Evolutionary conservation across 2,888 invertebrate genomes (phyloP).

Genomic region (Eilema sororculum): DNA sequence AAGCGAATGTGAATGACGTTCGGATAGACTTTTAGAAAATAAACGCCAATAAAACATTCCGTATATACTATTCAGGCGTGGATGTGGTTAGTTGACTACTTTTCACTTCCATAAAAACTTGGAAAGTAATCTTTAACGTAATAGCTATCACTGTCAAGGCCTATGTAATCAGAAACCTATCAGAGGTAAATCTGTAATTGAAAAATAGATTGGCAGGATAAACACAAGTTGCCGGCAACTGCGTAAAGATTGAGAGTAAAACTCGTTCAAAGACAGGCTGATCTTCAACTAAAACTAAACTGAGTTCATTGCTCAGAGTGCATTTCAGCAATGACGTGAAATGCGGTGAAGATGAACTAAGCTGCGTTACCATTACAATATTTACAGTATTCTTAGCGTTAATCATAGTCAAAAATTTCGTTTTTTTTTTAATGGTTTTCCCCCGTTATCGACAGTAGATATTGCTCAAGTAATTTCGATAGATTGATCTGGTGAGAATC

Average conservation of each 20-base stretch:
- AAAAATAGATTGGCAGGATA: neutral
- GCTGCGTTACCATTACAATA: too few species aligned
- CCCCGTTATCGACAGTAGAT: too few species aligned
- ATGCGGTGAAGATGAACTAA: too few species aligned
- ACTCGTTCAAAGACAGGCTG: too few species aligned
- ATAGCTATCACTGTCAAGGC: slow-evolving; percentile 10
- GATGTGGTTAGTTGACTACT: slow-evolving; percentile 33
- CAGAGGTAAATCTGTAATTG: neutral
- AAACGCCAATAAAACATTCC: slow-evolving; percentile 42
- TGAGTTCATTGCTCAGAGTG: too few species aligned
- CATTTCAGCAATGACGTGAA: too few species aligned
- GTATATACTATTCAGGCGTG: slow-evolving; percentile 27
- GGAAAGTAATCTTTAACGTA: slow-evolving; percentile 42
- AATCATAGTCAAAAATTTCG: too few species aligned
- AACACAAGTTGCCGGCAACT: neutral
- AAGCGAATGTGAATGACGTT: slow-evolving; percentile 26
- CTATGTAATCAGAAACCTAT: slow-evolving; percentile 13
- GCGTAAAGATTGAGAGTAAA: neutral
- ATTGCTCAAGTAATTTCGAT: too few species aligned
- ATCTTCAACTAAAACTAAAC: too few species aligned
- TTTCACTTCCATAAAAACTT: slow-evolving; percentile 52
- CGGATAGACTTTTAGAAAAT: slow-evolving; percentile 38
- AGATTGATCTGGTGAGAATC: too few species aligned
- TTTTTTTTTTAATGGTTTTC: too few species aligned
- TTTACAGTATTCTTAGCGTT: too few species aligned